Base-by-base conservation (phyloP, 2,888 invertebrate genomes). In the Diplazon laetatorius region DNA sequence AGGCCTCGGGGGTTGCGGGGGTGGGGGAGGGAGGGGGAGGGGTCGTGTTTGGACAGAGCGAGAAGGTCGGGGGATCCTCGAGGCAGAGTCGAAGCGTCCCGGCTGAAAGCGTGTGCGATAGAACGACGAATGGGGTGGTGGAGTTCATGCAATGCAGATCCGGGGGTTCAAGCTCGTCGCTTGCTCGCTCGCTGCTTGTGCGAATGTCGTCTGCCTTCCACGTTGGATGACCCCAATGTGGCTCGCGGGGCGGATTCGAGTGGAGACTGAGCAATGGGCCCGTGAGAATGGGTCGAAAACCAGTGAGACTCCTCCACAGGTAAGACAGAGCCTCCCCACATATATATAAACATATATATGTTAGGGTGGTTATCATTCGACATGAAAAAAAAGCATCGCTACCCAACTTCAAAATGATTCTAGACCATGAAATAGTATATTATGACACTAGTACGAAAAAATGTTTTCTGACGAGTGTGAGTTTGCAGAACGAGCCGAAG, bases 111-210 rank as follows among this genome's bases (percentile, higher is more conserved):
- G 48, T 25, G 48, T 60, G 68, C 70, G 57, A 71, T 50, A 55
- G 70, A 50, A 65, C 65, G 73, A 76, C n/a, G n/a, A n/a, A n/a
- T n/a, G n/a, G n/a, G n/a, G 75, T 57, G 74, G 50, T 76, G 65
- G 80, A 76, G 78, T 82, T 86, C 84, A 80, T 85, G 86, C 80
- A 85, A 87, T 85, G 85, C 86, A 83, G 83, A 87, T 87, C 84
- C n/a, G n/a, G n/a, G n/a, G n/a, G 85, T 85, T 85, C 83, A 86
- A 84, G 84, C 82, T 80, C 9, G 66, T 48, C 18, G 42, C 48
- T 42, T 14, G 37, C 62, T 55, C 25, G 46, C 46, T 66, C 46
- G 16, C 57, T 69, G 59, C 25, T 46, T 12, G 12, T 6, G 12
- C 37, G 35, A 48, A 39, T 73, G 25, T 22, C 20, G 20, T 22